phyloP scores from a whole-genome alignment of 2,113 vertebrate genomes.

The Oophaga pumilio region DNA sequence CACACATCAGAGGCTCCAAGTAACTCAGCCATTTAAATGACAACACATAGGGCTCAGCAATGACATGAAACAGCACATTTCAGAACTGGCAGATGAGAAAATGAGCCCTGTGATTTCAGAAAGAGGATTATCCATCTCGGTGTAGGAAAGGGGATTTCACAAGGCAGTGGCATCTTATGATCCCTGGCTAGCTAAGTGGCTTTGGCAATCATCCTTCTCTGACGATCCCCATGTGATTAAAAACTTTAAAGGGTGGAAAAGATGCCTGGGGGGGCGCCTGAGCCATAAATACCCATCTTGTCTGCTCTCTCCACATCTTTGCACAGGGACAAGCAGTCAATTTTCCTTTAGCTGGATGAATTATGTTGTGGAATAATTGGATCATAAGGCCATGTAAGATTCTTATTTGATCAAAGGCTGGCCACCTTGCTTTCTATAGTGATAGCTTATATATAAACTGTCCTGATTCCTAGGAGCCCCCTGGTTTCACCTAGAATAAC shows the following conservation, averaged over 20 bases:
- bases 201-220: slow-evolving; percentile 55
- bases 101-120: slow-evolving; percentile 55
- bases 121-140: slow-evolving; percentile 58
- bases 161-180: slow-evolving; percentile 56
- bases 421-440: slow-evolving; percentile 41
- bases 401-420: slow-evolving; percentile 51
- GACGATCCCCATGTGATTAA: slow-evolving; percentile 57
- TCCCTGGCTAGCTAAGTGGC: slow-evolving; percentile 58
- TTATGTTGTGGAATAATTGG: slow-evolving; percentile 57
- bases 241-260: slow-evolving; percentile 56
- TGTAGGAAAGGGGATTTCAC: slow-evolving; percentile 52
- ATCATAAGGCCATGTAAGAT: slow-evolving; percentile 54
- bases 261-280: slow-evolving; percentile 37
- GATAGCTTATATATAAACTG: slow-evolving; percentile 1
- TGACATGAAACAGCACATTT: slow-evolving; percentile 49
- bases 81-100: slow-evolving; percentile 38
- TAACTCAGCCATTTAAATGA: not conserved
- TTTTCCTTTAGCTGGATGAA: slow-evolving; percentile 46
- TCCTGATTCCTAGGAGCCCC: not conserved
- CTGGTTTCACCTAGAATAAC: slow-evolving; percentile 33
- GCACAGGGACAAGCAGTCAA: slow-evolving; percentile 45
- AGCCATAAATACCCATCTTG: slow-evolving; percentile 53
- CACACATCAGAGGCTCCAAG: not conserved
- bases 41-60: slow-evolving; percentile 39
- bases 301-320: slow-evolving; percentile 43